These are phyloP conservation scores for Suncus etruscus DNA, from an alignment of 2,113 vertebrate species.

Conservation along the genomic window DNA sequence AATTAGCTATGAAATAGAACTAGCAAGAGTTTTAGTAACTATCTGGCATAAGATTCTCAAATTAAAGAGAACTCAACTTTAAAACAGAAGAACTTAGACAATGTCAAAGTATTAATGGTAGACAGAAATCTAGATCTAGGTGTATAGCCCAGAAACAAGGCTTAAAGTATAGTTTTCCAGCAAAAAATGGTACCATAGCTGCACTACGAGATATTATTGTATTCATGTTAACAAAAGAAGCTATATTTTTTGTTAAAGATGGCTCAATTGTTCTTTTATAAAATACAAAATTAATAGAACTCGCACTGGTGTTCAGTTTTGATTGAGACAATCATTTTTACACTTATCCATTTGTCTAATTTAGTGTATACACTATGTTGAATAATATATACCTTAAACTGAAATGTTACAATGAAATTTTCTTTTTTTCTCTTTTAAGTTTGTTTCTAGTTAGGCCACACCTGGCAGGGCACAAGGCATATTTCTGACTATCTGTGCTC, in stretches of 20 bases:
- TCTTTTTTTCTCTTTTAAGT: background rate
- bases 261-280: background rate
- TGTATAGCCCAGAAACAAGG: background rate
- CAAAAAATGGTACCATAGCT: background rate
- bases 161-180: background rate
- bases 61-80: constrained; percentile 8
- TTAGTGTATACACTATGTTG: background rate
- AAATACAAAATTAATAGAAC: constrained; percentile 61
- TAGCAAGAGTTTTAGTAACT: background rate
- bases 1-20: background rate
- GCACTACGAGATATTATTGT: background rate
- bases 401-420: background rate
- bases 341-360: background rate
- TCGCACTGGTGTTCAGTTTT: background rate
- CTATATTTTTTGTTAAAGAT: too few relatives aligned
- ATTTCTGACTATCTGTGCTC: too few relatives aligned
- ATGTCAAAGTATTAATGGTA: background rate
- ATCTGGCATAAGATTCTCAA: background rate
- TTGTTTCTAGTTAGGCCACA: too few relatives aligned
- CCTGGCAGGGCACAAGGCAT: too few relatives aligned
- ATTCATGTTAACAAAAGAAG: constrained; percentile 43
- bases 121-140: background rate
- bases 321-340: constrained; percentile 39
- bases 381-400: background rate
- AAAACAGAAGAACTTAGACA: constrained; percentile 9